Percentiles rank a stretch among this genome's conserved stretches.
phyloP scores from a whole-genome alignment of 2,113 vertebrate genomes.

The Lucifuga dentata region DNA sequence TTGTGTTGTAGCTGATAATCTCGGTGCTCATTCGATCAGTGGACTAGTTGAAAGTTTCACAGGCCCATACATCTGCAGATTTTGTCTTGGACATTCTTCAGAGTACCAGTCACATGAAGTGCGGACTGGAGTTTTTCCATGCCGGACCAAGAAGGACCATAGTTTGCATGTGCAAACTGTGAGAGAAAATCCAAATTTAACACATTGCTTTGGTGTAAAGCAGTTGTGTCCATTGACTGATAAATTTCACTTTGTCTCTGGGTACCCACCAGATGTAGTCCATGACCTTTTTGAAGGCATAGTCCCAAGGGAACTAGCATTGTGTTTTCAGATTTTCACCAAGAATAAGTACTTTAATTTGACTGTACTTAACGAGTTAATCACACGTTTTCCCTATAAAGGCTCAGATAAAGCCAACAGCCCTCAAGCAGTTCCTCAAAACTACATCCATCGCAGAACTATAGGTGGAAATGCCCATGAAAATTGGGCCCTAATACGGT shows the following conservation, averaged over 20 bases:
- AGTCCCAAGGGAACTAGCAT: conserved; percentile 1
- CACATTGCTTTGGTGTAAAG: not conserved
- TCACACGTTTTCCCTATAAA: conserved; percentile 1
- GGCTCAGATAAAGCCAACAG: not conserved
- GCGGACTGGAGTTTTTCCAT: conserved; percentile 34
- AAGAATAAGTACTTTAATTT: conserved; percentile 48
- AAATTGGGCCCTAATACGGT: conserved; percentile 12
- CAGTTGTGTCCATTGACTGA: not conserved
- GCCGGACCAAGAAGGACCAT: conserved; percentile 38
- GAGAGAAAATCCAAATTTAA: conserved; percentile 30
- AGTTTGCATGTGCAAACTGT: conserved; percentile 47
- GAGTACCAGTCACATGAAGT: too few species aligned
- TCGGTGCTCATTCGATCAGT: too few species aligned
- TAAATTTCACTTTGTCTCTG: too few species aligned
- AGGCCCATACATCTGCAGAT: too few species aligned
- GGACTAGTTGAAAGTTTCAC: too few species aligned
- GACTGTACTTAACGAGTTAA: not conserved
- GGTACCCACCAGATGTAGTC: not conserved
- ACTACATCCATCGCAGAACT: not conserved
- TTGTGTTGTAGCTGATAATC: too few species aligned
- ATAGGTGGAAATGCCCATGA: not conserved
- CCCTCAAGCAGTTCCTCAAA: not conserved
- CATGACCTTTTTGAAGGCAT: not conserved
- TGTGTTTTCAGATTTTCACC: conserved; percentile 40
- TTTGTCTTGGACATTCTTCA: too few species aligned